Percentiles rank a stretch among this genome's conserved stretches.
These are phyloP conservation scores for Drosophila vallismaia DNA, from an alignment of 2,888 invertebrate genomes.

Conservation along the genomic window DNA sequence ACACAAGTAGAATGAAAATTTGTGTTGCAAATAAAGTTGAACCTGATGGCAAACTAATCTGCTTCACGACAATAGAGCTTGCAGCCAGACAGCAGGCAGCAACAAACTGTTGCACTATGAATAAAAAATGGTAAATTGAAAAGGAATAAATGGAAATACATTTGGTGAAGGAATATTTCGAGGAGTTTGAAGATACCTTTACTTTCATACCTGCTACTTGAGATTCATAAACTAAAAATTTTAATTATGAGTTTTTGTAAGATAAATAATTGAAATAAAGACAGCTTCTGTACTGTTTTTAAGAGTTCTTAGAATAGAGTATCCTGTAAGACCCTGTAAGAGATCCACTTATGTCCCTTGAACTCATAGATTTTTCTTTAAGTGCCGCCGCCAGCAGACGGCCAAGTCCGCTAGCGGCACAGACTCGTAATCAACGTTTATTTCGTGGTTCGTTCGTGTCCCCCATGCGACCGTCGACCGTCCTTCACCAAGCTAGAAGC, in stretches of 20 bases:
- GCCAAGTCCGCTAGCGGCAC: constrained; percentile 44
- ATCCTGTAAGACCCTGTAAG: no score
- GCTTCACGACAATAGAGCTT: constrained; percentile 77
- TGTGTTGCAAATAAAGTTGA: constrained; percentile 80
- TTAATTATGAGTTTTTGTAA: no score
- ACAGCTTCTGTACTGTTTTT: no score
- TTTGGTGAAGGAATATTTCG: no score
- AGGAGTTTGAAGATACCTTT: no score
- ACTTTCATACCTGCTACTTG: no score
- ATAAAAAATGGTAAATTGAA: constrained; percentile 2
- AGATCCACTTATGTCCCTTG: no score
- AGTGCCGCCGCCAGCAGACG: constrained; percentile 36
- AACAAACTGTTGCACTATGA: constrained; percentile 29
- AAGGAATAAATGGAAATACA: not conserved
- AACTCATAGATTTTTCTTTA: constrained; percentile 1
- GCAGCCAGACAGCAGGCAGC: constrained; percentile 52
- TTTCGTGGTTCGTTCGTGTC: constrained; percentile 49
- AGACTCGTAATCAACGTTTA: constrained; percentile 74
- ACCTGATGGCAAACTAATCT: constrained; percentile 80
- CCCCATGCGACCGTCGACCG: constrained; percentile 72
- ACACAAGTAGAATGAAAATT: constrained; percentile 78
- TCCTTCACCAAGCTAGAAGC: constrained; percentile 67
- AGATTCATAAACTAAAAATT: no score
- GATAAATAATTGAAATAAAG: no score
- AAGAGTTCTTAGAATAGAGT: no score